Percentiles rank a stretch among this genome's conserved stretches.
These are phyloP conservation scores for Limnodromus scolopaceus DNA, from an alignment of 2,797 vertebrate species.

Conservation along the genomic window DNA sequence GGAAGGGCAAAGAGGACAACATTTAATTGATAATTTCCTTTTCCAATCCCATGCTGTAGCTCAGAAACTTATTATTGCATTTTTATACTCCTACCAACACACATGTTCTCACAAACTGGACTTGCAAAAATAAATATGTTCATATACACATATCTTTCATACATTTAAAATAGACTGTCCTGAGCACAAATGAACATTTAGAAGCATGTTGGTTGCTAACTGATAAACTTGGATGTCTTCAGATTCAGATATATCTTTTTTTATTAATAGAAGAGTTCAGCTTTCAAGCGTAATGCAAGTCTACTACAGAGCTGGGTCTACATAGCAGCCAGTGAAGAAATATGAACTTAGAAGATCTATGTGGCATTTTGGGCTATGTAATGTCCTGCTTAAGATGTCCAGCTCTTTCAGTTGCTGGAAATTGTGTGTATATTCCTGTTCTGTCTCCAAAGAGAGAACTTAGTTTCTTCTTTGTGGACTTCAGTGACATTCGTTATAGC, in stretches of 20 bases:
- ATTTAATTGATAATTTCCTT: background rate
- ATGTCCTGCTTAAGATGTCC: background rate
- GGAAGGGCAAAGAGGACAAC: background rate
- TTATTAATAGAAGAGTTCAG: background rate
- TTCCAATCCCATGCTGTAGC: background rate
- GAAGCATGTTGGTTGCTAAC: background rate
- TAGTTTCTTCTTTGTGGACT: background rate
- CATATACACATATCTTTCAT: background rate
- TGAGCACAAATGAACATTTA: background rate
- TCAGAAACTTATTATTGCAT: background rate
- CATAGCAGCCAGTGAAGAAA: background rate
- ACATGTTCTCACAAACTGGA: background rate
- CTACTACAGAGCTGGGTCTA: background rate
- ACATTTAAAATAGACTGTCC: background rate
- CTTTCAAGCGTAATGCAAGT: background rate
- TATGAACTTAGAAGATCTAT: background rate
- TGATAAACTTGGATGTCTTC: background rate
- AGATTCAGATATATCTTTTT: background rate
- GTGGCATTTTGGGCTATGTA: background rate
- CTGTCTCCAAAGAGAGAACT: background rate
- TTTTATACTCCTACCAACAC: background rate
- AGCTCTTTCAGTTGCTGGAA: background rate
- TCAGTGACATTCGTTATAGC: background rate
- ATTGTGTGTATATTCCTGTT: background rate
- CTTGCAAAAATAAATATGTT: background rate